Percentiles rank a stretch among this genome's conserved stretches.
phyloP scores from a whole-genome alignment of 2,797 vertebrate genomes.

The Eulemur coronatus region DNA sequence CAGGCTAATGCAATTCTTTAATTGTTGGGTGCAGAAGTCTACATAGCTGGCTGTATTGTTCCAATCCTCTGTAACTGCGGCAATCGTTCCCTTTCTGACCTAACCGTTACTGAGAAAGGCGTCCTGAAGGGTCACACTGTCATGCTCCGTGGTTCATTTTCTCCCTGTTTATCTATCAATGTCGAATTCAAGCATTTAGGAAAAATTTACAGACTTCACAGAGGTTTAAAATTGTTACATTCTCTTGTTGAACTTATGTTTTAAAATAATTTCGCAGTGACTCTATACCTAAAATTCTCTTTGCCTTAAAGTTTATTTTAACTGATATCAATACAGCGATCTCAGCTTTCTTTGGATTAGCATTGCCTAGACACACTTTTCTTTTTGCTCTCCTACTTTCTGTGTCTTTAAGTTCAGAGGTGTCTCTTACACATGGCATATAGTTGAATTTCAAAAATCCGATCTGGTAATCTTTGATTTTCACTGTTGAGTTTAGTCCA shows the following conservation, averaged over 20 bases:
- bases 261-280: background rate
- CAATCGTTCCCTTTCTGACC: background rate
- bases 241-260: background rate
- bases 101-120: background rate
- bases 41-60: background rate
- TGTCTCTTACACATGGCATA: background rate
- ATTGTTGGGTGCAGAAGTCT: background rate
- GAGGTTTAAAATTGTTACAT: background rate
- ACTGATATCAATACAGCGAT: background rate
- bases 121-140: background rate
- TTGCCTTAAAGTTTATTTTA: background rate
- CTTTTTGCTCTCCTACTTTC: background rate
- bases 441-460: background rate
- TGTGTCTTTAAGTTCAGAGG: background rate
- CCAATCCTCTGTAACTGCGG: background rate
- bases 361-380: background rate
- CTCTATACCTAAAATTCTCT: background rate
- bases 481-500: background rate
- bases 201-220: background rate
- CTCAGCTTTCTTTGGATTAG: background rate
- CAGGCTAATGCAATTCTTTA: background rate
- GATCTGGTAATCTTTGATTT: background rate
- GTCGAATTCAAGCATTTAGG: background rate
- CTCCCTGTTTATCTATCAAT: background rate
- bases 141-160: background rate